Evolutionary conservation across 2,888 invertebrate genomes (phyloP), one percentile per base, ranked within the genome.

Genomic region (Heliconius charithonia): DNA sequence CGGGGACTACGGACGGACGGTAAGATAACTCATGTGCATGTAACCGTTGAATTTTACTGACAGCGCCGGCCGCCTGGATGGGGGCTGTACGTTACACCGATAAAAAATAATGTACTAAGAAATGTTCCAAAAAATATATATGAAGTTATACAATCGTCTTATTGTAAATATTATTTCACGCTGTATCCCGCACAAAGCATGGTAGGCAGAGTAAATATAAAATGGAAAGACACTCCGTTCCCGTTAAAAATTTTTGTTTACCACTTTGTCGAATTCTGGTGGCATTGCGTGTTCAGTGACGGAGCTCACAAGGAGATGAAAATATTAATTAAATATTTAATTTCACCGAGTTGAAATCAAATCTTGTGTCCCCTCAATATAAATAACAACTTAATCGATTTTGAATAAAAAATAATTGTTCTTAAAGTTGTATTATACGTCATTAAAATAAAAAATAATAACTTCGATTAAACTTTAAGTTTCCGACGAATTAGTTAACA

Each of bases 11-110:
- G 32, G 32, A 51, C 59, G 63, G 27, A 63, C 63, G 32, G 32
- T 32, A 59, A 59, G 72, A 72, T 72, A 72, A 72, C 72, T 32
- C 32, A 59, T 59, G 72, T 59, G 71, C 71, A 71, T 71, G 72
- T 72, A 72, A 32, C 72, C 72, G 72, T 72, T 72, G 32, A 59
- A 59, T 72, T 59, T 59, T 71, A 71, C 71, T 72, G 72, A 72
- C 72, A 72, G 59, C 13, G 13, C 72, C 32, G 56, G 51, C 19
- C 29, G 12, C 51, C 22, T n/a, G 22, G 22, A 29, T 32, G 56
- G 2, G 0, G 71, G 51, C 51, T 51, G 22, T 19, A 29, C 22
- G 22, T 56, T n/a, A 56, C 71, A 71, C 71, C 56, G 71, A n/a
- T n/a, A 10, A n/a, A n/a, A n/a, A n/a, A 59, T n/a, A 3, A 56